phyloP scores from a whole-genome alignment of 2,113 vertebrate species.

The Thinocorus orbignyianus region DNA sequence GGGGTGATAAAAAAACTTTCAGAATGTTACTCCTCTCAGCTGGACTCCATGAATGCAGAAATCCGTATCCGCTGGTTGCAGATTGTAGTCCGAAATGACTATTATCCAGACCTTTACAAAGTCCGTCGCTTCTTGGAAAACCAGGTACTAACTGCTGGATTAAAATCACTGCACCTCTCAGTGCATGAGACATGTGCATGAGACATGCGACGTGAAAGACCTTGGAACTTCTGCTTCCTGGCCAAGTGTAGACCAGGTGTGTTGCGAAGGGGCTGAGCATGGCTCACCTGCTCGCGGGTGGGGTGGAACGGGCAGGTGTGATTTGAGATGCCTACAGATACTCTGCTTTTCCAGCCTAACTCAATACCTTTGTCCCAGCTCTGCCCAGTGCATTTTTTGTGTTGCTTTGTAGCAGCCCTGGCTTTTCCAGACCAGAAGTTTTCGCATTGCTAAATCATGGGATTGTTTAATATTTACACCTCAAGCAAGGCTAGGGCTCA shows the following conservation, averaged over 20 bases:
- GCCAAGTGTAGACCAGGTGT: constrained; percentile 66
- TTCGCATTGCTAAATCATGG: background rate
- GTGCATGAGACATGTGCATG: constrained; percentile 67
- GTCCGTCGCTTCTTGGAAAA: constrained; percentile 92
- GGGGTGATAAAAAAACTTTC: constrained; percentile 89
- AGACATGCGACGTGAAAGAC: constrained; percentile 66
- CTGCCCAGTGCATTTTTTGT: background rate
- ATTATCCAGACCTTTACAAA: constrained; percentile 89
- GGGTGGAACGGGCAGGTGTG: constrained; percentile 57
- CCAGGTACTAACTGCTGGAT: constrained; percentile 78
- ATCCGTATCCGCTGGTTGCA: constrained; percentile 96
- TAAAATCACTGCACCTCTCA: constrained; percentile 62
- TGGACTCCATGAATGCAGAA: constrained; percentile 93
- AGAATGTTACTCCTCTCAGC: constrained; percentile 84
- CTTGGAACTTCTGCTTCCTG: constrained; percentile 67
- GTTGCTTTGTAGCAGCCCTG: constrained; percentile 1
- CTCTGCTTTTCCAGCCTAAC: constrained; percentile 20
- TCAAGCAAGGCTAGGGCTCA: background rate
- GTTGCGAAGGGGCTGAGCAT: constrained; percentile 55
- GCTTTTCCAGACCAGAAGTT: background rate
- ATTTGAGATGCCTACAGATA: constrained; percentile 28
- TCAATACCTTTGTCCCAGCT: background rate
- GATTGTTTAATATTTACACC: background rate
- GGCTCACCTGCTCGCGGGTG: constrained; percentile 59
- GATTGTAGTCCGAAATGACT: constrained; percentile 90